Base-by-base conservation (phyloP, 2,888 invertebrate genomes). In the Andricus curvator region DNA sequence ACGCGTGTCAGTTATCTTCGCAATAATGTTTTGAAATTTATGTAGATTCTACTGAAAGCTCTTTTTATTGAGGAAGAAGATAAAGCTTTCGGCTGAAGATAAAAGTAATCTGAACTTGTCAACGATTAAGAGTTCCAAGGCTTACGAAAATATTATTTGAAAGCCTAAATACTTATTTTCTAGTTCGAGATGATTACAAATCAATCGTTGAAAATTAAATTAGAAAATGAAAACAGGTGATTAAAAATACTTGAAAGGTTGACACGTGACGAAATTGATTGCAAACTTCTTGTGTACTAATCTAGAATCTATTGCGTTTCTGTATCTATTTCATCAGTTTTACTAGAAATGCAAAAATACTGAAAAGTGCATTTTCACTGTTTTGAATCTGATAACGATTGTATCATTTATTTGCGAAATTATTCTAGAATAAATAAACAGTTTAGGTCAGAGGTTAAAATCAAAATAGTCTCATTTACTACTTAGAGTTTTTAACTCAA, bases 1-100 rank as follows among this genome's bases (percentile, higher is more conserved):
- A 51, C 33, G 74, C 74, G 74, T 74, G 74, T 74, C 74, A 74
- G 13, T 56, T 74, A 56, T 74, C 15, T 62, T 56, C 56, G n/a
- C n/a, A 56, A 56, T 56, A n/a, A 56, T 56, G 56, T 9, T 56
- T 56, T 56, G n/a, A 56, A 56, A 56, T 56, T n/a, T 6, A 56
- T 9, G n/a, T 11, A 70, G 29, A 70, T 70, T 70, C 70, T 29
- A 20, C 29, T 25, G 20, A 25, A 68, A 51, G 17, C 20, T 20
- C 51, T 48, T 70, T 70, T 70, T 48, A 51, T 51, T 70, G 22
- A 51, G 17, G 5, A 37, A 51, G 11, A 37, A 74, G 13, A 13
- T 33, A 33, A 74, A 51, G 29, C 33, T 68, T 68, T 51, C 8
- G 20, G 51, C 1, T n/a, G 20, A 51, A 20, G 20, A 5, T 20